A percentile compares a stretch with the other conserved stretches of the same genome.
Conservation (phyloP, 2,888 invertebrate genomes). For the Noctua fimbriata region DNA sequence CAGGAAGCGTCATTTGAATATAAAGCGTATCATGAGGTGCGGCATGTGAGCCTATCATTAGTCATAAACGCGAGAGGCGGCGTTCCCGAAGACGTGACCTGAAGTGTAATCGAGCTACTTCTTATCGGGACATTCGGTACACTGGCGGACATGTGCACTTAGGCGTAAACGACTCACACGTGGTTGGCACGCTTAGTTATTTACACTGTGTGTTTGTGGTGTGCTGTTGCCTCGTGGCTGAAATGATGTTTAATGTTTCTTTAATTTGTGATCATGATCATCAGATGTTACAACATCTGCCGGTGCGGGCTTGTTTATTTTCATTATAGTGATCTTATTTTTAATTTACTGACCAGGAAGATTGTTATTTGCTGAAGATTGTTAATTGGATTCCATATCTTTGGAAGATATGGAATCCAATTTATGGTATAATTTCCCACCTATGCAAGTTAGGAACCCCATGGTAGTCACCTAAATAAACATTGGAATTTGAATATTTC, state of each 20-base stretch:
- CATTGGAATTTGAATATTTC: constrained; percentile 45
- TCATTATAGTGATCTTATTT: not conserved
- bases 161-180: constrained; percentile 71
- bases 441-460: not conserved
- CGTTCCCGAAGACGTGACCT: constrained; percentile 81
- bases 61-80: constrained; percentile 85
- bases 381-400: no score
- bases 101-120: constrained; percentile 74
- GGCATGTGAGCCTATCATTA: constrained; percentile 89
- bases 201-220: constrained; percentile 26
- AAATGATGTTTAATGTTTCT: not conserved
- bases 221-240: not conserved
- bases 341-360: not conserved
- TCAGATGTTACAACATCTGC: not conserved
- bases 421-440: not conserved
- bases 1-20: constrained; percentile 90
- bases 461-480: constrained; percentile 14
- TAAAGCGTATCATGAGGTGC: constrained; percentile 83
- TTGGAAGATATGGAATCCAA: not conserved
- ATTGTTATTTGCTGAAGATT: not conserved
- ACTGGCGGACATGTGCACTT: constrained; percentile 76
- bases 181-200: constrained; percentile 50
- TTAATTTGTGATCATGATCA: not conserved
- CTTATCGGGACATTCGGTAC: constrained; percentile 75
- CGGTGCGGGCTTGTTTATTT: not conserved